These are phyloP conservation scores for Drosophila pseudotakahashii DNA, from an alignment of 2,888 invertebrate species.

Conservation along the genomic window DNA sequence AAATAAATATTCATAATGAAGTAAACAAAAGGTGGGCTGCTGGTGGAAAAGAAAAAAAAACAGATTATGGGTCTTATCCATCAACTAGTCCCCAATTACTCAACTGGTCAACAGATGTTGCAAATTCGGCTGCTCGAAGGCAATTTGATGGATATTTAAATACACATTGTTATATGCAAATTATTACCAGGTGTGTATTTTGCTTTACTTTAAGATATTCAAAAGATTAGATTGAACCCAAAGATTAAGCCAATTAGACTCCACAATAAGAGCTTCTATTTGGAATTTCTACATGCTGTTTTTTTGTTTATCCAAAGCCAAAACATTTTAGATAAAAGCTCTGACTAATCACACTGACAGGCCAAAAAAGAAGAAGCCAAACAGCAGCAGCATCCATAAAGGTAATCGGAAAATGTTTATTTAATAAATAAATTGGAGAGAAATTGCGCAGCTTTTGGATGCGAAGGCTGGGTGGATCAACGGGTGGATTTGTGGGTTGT, in stretches of 20 bases:
- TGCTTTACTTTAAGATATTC: not conserved
- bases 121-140: slow-evolving; percentile 4
- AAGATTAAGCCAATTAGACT: slow-evolving; percentile 4
- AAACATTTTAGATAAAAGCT: slow-evolving; percentile 18
- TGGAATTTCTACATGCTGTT: not conserved
- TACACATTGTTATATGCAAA: slow-evolving; percentile 1
- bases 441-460: slow-evolving; percentile 47
- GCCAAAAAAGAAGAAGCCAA: slow-evolving; percentile 30
- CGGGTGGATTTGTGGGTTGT: slow-evolving; percentile 2
- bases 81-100: slow-evolving; percentile 27
- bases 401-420: slow-evolving; percentile 59
- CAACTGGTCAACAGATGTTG: slow-evolving; percentile 35
- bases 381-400: slow-evolving; percentile 16
- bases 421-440: slow-evolving; percentile 62
- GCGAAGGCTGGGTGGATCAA: not conserved
- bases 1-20: slow-evolving; percentile 25
- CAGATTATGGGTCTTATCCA: slow-evolving; percentile 5
- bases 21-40: slow-evolving; percentile 38
- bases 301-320: slow-evolving; percentile 11
- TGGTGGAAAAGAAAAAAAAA: not conserved
- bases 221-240: not conserved
- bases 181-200: slow-evolving; percentile 11
- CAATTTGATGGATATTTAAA: slow-evolving; percentile 8
- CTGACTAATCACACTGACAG: slow-evolving; percentile 32
- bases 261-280: not conserved